Percentiles rank a stretch among this genome's conserved stretches.
phyloP scores from a whole-genome alignment of 2,888 invertebrate species.

The Corbicula japonica region DNA sequence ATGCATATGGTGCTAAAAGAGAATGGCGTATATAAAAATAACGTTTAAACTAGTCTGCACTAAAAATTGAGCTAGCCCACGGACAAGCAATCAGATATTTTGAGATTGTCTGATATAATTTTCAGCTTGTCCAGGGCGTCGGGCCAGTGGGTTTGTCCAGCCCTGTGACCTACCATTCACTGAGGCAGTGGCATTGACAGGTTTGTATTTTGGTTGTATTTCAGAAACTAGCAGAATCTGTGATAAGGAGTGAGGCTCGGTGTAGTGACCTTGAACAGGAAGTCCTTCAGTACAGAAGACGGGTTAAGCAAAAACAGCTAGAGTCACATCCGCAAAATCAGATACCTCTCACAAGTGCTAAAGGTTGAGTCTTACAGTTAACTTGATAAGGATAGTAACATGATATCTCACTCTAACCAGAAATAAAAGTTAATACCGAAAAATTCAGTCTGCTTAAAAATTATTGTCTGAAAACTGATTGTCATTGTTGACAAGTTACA shows the following conservation, averaged over 20 bases:
- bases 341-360: constrained; percentile 6
- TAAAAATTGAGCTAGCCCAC: too few relatives aligned
- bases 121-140: too few relatives aligned
- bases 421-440: background rate
- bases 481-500: background rate
- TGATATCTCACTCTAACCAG: background rate
- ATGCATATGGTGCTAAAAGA: too few relatives aligned
- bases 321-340: constrained; percentile 39
- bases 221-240: constrained; percentile 41
- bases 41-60: too few relatives aligned
- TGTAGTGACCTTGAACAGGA: constrained; percentile 42
- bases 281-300: constrained; percentile 38
- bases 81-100: too few relatives aligned
- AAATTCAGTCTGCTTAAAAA: background rate
- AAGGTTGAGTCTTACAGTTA: background rate
- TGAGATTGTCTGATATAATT: too few relatives aligned
- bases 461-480: background rate
- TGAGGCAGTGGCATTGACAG: too few relatives aligned
- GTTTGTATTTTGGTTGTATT: constrained; percentile 3
- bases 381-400: background rate
- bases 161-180: too few relatives aligned
- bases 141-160: too few relatives aligned
- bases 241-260: constrained; percentile 41
- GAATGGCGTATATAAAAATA: too few relatives aligned
- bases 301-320: constrained; percentile 44